phyloP scores from a whole-genome alignment of 2,888 invertebrate genomes.

The Pogonocherus hispidulus region DNA sequence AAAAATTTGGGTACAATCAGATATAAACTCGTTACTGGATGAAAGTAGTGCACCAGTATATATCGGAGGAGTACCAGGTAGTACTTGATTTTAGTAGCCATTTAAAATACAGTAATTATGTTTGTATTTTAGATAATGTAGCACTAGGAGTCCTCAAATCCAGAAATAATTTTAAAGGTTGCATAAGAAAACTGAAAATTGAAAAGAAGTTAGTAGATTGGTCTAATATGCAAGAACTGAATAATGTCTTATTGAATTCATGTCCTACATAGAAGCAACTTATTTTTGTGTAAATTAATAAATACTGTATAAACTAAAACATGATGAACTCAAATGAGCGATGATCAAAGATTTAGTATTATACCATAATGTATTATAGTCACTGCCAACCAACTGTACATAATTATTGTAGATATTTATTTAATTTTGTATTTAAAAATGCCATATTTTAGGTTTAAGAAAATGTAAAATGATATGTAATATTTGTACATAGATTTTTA shows the following conservation, averaged over 20 bases:
- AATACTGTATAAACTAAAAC: background rate
- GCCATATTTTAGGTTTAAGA: slow-evolving; percentile 36
- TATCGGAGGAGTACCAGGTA: slow-evolving; percentile 89
- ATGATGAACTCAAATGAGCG: background rate
- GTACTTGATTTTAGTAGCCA: background rate
- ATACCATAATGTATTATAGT: slow-evolving; percentile 52
- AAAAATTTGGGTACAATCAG: slow-evolving; percentile 70
- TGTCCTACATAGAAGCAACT: slow-evolving; percentile 72
- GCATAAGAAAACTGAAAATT: slow-evolving; percentile 87
- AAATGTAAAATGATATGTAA: slow-evolving; percentile 20
- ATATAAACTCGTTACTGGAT: slow-evolving; percentile 65
- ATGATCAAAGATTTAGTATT: slow-evolving; percentile 43
- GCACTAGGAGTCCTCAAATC: slow-evolving; percentile 77
- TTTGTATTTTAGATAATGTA: slow-evolving; percentile 76
- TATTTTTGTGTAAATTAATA: background rate
- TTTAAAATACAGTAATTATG: background rate
- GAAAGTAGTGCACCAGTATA: slow-evolving; percentile 77
- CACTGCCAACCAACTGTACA: slow-evolving; percentile 53
- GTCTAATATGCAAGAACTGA: slow-evolving; percentile 85
- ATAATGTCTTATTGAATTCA: slow-evolving; percentile 88
- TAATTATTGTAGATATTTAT: slow-evolving; percentile 53
- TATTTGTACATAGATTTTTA: slow-evolving; percentile 20
- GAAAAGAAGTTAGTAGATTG: slow-evolving; percentile 82
- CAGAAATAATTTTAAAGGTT: slow-evolving; percentile 91
- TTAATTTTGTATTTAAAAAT: slow-evolving; percentile 48